Conservation (phyloP, 2,797 vertebrate genomes). For the Chromobotia macracanthus region DNA sequence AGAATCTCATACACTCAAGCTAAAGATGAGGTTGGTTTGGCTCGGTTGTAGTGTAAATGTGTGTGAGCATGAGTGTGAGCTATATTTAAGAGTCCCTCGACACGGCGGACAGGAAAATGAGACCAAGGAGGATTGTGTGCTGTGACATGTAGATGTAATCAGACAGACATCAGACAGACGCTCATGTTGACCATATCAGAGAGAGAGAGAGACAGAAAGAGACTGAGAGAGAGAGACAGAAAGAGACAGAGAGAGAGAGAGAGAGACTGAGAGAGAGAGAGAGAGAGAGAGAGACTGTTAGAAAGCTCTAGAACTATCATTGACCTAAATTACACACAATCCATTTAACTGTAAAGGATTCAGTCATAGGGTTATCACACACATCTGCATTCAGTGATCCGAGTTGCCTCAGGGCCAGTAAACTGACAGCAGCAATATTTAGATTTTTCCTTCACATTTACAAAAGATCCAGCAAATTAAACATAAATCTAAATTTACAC, state of each 20-base stretch:
- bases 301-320: constrained; percentile 41
- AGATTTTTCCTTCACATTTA: no score
- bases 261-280: constrained; percentile 44
- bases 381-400: no score
- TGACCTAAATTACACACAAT: constrained; percentile 56
- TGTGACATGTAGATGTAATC: neutral
- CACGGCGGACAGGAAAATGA: neutral
- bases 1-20: no score
- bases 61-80: constrained; percentile 2
- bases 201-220: no score
- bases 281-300: constrained; percentile 41
- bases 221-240: no score
- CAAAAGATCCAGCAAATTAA: no score
- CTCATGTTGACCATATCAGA: no score
- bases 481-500: no score
- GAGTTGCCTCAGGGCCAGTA: no score
- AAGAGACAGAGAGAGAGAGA: no score
- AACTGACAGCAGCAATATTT: no score
- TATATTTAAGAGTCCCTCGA: constrained; percentile 20
- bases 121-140: neutral
- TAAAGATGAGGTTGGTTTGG: constrained; percentile 7
- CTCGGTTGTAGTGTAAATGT: constrained; percentile 8
- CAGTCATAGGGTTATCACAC: no score
- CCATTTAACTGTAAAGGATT: constrained; percentile 49
- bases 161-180: neutral